Conservation (phyloP, 2,113 vertebrate genomes). For the Gopherus evgoodei region DNA sequence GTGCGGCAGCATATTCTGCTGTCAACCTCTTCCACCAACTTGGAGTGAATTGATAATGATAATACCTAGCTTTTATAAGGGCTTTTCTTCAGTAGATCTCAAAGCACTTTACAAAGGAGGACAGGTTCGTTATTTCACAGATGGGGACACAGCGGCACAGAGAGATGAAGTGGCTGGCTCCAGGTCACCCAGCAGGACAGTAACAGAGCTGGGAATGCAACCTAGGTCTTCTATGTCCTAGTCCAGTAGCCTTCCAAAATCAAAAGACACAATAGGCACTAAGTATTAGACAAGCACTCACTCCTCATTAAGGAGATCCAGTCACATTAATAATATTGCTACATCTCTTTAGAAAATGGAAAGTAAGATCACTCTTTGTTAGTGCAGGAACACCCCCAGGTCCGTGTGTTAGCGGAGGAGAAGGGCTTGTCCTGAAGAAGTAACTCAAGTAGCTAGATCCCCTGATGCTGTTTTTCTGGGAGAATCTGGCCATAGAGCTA, state of each 20-base stretch:
- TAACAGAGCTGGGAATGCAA: not conserved
- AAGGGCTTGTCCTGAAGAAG: not conserved
- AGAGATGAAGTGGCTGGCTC: not conserved
- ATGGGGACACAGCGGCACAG: not conserved
- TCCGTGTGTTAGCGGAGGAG: not conserved
- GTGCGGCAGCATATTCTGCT: not conserved
- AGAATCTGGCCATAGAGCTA: not conserved
- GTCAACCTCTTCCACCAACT: not conserved
- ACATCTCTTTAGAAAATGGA: not conserved
- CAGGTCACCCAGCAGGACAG: not conserved
- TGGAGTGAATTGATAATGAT: not conserved
- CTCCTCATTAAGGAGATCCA: not conserved
- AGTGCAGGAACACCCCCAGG: fast-evolving
- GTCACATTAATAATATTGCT: not conserved
- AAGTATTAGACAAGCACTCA: not conserved
- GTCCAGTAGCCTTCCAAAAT: not conserved
- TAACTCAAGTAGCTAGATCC: not conserved
- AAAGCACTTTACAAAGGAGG: not conserved
- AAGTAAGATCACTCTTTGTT: not conserved
- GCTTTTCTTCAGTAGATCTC: not conserved
- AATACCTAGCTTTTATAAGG: not conserved
- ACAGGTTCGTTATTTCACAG: not conserved
- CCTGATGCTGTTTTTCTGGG: not conserved
- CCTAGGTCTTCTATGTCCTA: not conserved
- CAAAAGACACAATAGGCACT: not conserved